Base-by-base conservation (phyloP, 2,797 vertebrate species). In the Cygnus olor region DNA sequence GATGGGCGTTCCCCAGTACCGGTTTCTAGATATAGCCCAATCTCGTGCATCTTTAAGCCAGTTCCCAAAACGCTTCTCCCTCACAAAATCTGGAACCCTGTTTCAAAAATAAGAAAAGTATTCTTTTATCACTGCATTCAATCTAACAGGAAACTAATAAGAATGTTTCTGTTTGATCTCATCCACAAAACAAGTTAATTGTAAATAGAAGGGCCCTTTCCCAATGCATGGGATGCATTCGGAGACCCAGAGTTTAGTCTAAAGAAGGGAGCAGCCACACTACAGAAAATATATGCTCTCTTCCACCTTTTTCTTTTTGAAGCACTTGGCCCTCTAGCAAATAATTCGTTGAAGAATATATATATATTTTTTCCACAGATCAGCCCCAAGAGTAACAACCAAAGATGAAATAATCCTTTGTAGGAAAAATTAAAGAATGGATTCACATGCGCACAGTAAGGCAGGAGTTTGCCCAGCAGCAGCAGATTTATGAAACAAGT, bases 1-100 rank as follows among this genome's bases (percentile, higher is more conserved):
- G 94, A 99, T 99, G 4, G 99, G 99, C 3, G 99, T 99, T 19
- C 99, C 99, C 99, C 99, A 99, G 97, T 99, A 99, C 36, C 99
- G 98, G 97, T 99, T 99, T 88, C 99, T 98, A 15, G 99, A 99
- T 96, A 99, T 96, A 11, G 99, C 99, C 99, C 99, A 99, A 93
- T 99, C 99, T 1, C 98, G 98, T 3, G 99, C 99, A 0, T 99
- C 99, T 96, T 98, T 98, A 69, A 99, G 98, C 99, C 99, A 99
- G 98, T 99, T 99, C 63, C 99, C 99, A 85, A 99, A 99, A 64
- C 99, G 98, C 94, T 99, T 99, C 97, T 99, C 99, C 81, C 98
- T 91, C 76, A 99, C 99, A 79, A 99, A 99, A 85, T 99, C 99
- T 20, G 99, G 99, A 76, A 99, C 98, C 99, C 99, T 99, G 95